Conservation (phyloP, 2,113 vertebrate species). For the Ondatra zibethicus region DNA sequence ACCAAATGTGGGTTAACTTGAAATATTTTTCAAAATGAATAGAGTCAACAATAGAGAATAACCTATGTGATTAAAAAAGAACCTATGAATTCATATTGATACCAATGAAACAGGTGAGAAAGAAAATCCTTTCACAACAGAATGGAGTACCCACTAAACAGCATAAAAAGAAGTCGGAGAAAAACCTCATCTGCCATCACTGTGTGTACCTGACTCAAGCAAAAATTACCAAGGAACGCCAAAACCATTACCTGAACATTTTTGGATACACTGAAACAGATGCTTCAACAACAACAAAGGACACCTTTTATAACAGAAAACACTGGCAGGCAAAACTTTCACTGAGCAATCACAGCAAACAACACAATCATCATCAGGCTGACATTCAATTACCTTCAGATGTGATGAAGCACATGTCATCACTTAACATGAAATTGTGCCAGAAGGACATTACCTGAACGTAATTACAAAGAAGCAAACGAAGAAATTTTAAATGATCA, state of each 20-base stretch:
- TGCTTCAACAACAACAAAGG: not conserved
- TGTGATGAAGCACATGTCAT: not conserved
- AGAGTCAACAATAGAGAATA: not conserved
- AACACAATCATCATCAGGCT: not conserved
- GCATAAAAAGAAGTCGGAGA: not conserved
- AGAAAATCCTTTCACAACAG: not conserved
- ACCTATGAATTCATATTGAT: slow-evolving; percentile 1
- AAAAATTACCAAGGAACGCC: slow-evolving; percentile 46
- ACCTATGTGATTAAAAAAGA: not conserved
- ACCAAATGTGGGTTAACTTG: not conserved
- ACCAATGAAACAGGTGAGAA: slow-evolving; percentile 32
- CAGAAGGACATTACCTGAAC: slow-evolving; percentile 6
- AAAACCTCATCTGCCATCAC: not conserved
- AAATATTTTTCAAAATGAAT: slow-evolving; percentile 11
- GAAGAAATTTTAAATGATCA: not conserved
- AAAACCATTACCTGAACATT: not conserved
- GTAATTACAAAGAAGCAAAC: not conserved
- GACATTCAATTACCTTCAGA: not conserved
- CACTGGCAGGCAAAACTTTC: not conserved
- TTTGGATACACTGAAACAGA: not conserved
- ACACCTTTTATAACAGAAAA: not conserved
- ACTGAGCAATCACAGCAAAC: not conserved
- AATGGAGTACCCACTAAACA: slow-evolving; percentile 8
- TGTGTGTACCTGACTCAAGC: not conserved
- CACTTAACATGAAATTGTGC: not conserved